Evolutionary conservation across 2,888 invertebrate species (phyloP).

Genomic region (Drosophila bunnanda): DNA sequence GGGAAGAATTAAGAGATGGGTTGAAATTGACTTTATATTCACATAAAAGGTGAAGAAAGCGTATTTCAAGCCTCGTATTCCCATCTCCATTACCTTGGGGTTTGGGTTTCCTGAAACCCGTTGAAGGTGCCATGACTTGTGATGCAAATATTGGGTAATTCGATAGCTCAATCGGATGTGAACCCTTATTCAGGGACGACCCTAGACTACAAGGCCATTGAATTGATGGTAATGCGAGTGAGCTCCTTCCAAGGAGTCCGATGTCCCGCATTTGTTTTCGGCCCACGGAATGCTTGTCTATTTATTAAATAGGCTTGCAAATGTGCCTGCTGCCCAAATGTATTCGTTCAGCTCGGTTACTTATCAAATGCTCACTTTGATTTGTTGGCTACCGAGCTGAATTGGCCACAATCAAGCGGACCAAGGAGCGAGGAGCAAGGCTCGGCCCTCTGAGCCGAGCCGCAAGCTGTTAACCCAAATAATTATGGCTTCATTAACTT

Average conservation of each 20-base stretch:
- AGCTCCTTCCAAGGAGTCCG: conserved; percentile 19
- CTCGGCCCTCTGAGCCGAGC: conserved; percentile 53
- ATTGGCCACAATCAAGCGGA: conserved; percentile 64
- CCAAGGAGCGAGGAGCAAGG: conserved; percentile 21
- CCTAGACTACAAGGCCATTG: neutral
- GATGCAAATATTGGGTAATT: conserved; percentile 28
- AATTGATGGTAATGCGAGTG: conserved; percentile 22
- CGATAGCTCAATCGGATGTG: conserved; percentile 22
- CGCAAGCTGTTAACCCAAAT: conserved; percentile 81
- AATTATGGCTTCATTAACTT: conserved; percentile 80
- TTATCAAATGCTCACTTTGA: conserved; percentile 67
- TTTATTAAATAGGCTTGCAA: conserved; percentile 78
- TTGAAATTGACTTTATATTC: neutral
- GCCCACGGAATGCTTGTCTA: conserved; percentile 60
- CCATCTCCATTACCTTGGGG: neutral
- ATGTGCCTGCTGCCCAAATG: conserved; percentile 50
- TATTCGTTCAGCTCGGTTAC: conserved; percentile 47
- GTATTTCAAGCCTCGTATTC: neutral
- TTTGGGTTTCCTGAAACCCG: neutral
- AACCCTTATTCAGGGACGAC: conserved; percentile 8
- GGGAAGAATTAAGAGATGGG: neutral
- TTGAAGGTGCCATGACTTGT: conserved; percentile 24
- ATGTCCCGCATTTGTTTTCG: conserved; percentile 33
- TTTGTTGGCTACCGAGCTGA: conserved; percentile 60
- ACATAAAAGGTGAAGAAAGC: neutral